Conservation (phyloP, 2,113 vertebrate genomes). For the Ctenomys sociabilis region DNA sequence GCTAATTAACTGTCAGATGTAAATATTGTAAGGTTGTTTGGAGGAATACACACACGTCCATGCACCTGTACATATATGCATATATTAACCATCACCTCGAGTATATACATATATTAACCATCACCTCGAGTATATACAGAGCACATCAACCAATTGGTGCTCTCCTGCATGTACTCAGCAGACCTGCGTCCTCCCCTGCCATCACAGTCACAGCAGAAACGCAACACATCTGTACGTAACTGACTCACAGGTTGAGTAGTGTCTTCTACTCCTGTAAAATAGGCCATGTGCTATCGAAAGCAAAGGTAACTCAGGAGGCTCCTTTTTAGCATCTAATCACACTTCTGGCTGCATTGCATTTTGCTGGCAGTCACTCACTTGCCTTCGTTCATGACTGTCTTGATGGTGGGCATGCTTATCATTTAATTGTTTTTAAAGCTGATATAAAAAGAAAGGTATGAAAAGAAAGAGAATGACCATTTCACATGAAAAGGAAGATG, state of each 20-base stretch:
- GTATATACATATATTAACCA: neutral
- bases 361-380: neutral
- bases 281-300: neutral
- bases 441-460: neutral
- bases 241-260: neutral
- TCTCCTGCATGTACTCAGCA: neutral
- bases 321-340: neutral
- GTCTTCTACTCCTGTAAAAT: neutral
- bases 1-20: neutral
- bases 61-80: neutral
- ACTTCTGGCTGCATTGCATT: neutral
- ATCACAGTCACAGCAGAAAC: neutral
- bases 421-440: neutral
- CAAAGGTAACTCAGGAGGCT: neutral
- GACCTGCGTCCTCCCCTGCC: neutral
- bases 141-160: neutral
- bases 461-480: neutral
- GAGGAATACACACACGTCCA: neutral
- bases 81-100: neutral
- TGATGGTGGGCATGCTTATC: neutral
- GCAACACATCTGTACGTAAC: neutral
- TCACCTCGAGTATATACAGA: neutral
- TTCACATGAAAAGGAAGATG: neutral
- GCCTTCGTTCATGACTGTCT: neutral
- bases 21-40: neutral